phyloP scores from a whole-genome alignment of 2,888 invertebrate genomes.

The Acronicta leporina region DNA sequence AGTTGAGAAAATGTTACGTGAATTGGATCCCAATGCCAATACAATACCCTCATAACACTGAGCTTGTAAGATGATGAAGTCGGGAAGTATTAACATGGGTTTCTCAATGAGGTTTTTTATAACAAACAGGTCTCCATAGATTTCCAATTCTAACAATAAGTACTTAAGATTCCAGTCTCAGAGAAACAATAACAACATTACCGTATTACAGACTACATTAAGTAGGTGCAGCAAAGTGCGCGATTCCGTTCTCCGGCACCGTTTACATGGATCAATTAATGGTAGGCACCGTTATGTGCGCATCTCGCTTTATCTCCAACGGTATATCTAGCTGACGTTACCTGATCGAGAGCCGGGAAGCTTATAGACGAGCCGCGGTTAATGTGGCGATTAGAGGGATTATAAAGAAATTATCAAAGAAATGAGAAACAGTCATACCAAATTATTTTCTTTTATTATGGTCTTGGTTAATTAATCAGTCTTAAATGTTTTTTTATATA shows the following conservation, averaged over 20 bases:
- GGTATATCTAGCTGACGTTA: constrained; percentile 45
- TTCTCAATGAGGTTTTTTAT: too few species aligned
- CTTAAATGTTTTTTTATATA: neutral
- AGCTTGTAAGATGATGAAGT: too few species aligned
- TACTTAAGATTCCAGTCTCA: constrained; percentile 17
- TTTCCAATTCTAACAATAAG: constrained; percentile 7
- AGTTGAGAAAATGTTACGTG: too few species aligned
- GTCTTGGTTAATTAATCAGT: neutral
- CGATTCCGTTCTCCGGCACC: constrained; percentile 60
- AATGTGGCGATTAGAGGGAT: neutral
- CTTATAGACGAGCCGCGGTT: neutral
- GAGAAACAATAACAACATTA: constrained; percentile 48
- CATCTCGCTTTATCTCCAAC: constrained; percentile 48
- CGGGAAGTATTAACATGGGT: too few species aligned
- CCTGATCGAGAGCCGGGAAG: constrained; percentile 16
- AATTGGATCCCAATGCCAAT: too few species aligned
- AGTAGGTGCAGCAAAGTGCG: constrained; percentile 37
- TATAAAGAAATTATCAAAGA: neutral
- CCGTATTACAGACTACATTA: constrained; percentile 13
- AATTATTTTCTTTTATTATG: neutral
- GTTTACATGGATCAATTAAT: constrained; percentile 68
- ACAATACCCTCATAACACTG: too few species aligned
- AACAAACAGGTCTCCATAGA: neutral
- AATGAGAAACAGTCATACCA: neutral
- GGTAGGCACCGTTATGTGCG: constrained; percentile 56